Base-by-base conservation (phyloP, 2,888 invertebrate genomes). In the Brachypalpus laphriformis region DNA sequence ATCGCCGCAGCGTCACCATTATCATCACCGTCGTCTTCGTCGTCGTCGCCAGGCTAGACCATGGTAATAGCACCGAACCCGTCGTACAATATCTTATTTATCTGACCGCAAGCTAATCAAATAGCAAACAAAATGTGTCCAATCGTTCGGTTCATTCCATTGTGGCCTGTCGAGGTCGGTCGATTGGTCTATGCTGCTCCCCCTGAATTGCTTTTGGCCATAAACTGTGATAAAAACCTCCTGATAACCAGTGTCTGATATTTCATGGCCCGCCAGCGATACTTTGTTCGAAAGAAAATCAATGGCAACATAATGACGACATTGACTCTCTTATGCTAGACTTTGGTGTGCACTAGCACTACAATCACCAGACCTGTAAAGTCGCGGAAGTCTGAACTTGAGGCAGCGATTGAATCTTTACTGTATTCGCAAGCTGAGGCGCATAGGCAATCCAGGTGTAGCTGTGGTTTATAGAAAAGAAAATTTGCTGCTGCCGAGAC, bases 221-320 rank as follows among this genome's bases (percentile, higher is more conserved):
- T 85, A 65, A 85, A 85, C 81, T 85, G 54, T 75, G 85, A 75
- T 81, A 78, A 80, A 80, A 65, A 70, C 65, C 70, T 51, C n/a
- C 75, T 61, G 81, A 85, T 85, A 81, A 81, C 81, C 65, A 75
- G 45, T 66, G 66, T 71, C 81, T 75, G 85, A 71, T 81, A 76
- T 76, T 81, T 59, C 49, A 40, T 51, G 31, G 25, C 68, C 85
- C 85, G 65, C 66, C 61, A 66, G 85, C 81, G 11, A 81, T 75
- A 76, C 75, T 75, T 71, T 80, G 81, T 76, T 76, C 65, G 22
- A 45, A 49, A 56, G 40, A 47, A 61, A 85, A 80, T 81, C 81
- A 81, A 85, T 85, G 81, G 85, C 85, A 85, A 47, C 81, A 59
- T 85, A 85, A 85, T 85, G 85, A 85, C 85, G 85, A 85, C 85